Conservation (phyloP, 1,140 invertebrate genomes). For the Drosophila mojavensis region DNA sequence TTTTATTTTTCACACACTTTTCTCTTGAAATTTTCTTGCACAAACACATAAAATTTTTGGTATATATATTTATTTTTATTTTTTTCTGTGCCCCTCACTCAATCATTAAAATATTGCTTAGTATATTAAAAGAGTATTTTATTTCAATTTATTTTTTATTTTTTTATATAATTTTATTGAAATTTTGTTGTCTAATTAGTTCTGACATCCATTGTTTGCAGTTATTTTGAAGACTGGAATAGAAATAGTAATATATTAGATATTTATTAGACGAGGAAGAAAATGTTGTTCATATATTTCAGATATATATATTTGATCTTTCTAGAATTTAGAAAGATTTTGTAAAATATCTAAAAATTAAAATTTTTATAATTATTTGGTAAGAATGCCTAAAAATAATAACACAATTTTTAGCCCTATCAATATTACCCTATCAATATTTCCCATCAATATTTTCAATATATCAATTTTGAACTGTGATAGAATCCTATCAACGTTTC, state of each 20-base stretch:
- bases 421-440: no score
- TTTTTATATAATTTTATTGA: conserved; percentile 3
- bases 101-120: conserved; percentile 74
- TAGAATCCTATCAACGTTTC: no score
- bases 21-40: conserved; percentile 14
- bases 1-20: conserved; percentile 25
- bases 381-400: no score
- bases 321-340: no score
- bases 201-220: conserved; percentile 56
- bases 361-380: no score
- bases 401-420: no score
- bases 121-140: conserved; percentile 49
- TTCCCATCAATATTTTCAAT: no score
- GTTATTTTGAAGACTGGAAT: conserved; percentile 18
- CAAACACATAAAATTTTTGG: conserved; percentile 20
- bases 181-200: conserved; percentile 37
- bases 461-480: no score
- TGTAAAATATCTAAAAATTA: no score
- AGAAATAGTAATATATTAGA: not conserved
- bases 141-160: not conserved
- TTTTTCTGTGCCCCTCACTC: conserved; percentile 60
- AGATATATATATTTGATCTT: no score
- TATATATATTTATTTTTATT: not conserved
- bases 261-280: not conserved
- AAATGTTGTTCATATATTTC: no score